Evolutionary conservation across 2,113 vertebrate genomes (phyloP).

Genomic region (Hiodon tergisus): DNA sequence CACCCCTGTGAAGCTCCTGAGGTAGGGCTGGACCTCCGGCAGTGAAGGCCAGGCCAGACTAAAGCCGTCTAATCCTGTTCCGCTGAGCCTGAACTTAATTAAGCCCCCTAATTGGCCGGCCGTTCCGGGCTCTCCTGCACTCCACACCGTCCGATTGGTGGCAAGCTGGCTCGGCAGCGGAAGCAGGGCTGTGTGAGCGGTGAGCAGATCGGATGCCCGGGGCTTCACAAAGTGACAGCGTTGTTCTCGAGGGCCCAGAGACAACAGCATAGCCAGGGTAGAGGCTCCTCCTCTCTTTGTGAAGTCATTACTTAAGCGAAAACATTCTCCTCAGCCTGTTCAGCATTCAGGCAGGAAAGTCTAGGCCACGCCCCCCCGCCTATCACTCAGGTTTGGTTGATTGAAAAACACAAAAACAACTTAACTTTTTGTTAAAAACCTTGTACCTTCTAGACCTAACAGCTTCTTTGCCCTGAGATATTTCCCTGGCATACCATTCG

Average conservation of each 20-base stretch:
- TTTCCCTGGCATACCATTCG: background rate
- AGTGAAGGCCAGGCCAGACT: background rate
- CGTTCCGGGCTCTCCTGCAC: background rate
- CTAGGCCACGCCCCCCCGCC: background rate
- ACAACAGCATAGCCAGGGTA: background rate
- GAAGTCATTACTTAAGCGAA: constrained; percentile 2
- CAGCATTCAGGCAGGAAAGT: background rate
- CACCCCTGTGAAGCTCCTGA: too few species aligned
- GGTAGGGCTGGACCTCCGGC: too few species aligned
- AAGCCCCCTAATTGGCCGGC: constrained; percentile 1
- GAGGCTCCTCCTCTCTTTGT: background rate
- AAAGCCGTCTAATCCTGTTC: constrained; percentile 7
- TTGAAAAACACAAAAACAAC: constrained; percentile 11
- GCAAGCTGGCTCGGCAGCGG: background rate
- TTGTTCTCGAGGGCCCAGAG: constrained; percentile 9
- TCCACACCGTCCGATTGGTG: background rate
- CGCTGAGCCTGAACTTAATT: background rate
- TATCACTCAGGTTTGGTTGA: background rate
- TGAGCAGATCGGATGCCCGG: background rate
- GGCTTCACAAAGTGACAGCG: background rate
- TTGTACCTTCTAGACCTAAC: background rate
- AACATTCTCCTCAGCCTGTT: background rate
- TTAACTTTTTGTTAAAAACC: background rate
- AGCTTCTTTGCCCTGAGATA: constrained; percentile 10
- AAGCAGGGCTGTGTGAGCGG: background rate